Percentiles rank a stretch among this genome's conserved stretches.
Evolutionary conservation across 2,888 invertebrate species (phyloP).

Genomic region (Caenorhabditis sp.): DNA sequence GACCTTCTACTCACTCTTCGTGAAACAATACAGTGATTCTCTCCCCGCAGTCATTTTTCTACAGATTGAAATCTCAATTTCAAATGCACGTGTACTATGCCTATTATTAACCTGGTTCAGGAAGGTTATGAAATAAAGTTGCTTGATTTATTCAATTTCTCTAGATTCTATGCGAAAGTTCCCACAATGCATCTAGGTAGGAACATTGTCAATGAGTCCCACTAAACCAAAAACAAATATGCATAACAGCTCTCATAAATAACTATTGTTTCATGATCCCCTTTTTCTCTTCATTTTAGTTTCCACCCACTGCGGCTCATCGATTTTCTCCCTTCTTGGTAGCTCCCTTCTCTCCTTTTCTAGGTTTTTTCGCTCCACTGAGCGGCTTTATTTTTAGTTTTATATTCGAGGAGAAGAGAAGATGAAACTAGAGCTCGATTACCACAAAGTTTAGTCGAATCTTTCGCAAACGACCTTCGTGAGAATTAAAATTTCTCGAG

Average conservation of each 20-base stretch:
- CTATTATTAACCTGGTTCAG: not conserved
- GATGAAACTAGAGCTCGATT: not conserved
- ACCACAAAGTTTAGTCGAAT: not conserved
- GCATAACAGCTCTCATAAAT: not conserved
- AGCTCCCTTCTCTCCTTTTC: conserved; percentile 7
- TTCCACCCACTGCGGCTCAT: conserved; percentile 28
- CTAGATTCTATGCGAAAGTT: too few relatives aligned
- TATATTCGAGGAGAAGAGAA: not conserved
- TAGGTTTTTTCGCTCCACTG: conserved; percentile 7
- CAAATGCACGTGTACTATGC: conserved; percentile 26
- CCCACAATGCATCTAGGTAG: too few relatives aligned
- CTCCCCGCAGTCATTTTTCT: not conserved
- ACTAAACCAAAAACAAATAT: not conserved
- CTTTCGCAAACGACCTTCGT: not conserved
- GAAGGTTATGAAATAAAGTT: not conserved
- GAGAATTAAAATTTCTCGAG: not conserved
- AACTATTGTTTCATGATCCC: not conserved
- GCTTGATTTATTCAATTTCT: too few relatives aligned
- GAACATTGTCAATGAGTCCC: too few relatives aligned
- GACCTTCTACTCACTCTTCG: conserved; percentile 62
- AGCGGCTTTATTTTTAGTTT: not conserved
- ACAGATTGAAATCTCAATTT: conserved; percentile 1
- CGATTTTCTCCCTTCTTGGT: conserved; percentile 28
- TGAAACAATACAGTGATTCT: conserved; percentile 35
- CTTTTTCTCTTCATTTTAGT: conserved; percentile 6